Conservation (phyloP, 2,888 invertebrate genomes). For the Ornithoptera alexandrae region DNA sequence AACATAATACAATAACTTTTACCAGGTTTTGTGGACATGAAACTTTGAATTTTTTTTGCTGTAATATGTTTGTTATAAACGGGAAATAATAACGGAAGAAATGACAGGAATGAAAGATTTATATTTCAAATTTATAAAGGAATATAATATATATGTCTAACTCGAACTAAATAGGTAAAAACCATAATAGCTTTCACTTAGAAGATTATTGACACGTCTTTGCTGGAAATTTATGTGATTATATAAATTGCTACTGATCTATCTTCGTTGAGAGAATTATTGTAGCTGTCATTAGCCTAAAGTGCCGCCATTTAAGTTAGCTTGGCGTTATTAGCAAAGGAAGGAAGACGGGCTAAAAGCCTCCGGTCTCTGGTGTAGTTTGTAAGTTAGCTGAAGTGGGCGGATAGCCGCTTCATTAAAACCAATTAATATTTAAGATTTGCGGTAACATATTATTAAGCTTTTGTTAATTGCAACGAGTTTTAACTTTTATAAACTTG, state of each 20-base stretch:
- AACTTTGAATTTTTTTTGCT: too few relatives aligned
- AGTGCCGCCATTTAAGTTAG: slow-evolving; percentile 26
- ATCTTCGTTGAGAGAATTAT: slow-evolving; percentile 34
- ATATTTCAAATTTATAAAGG: too few relatives aligned
- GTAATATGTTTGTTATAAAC: too few relatives aligned
- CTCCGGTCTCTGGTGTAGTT: slow-evolving; percentile 23
- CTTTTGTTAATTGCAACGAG: background rate
- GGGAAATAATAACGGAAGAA: too few relatives aligned
- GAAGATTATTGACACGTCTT: slow-evolving; percentile 1
- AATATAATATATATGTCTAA: background rate
- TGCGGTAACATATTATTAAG: background rate
- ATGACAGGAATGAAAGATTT: too few relatives aligned
- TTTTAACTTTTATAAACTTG: background rate
- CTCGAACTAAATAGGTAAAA: background rate
- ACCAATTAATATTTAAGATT: slow-evolving; percentile 9
- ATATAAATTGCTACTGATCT: slow-evolving; percentile 51
- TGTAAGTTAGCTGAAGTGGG: slow-evolving; percentile 14
- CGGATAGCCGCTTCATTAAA: background rate
- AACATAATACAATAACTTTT: too few relatives aligned
- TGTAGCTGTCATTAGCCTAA: slow-evolving; percentile 40
- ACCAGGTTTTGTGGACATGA: too few relatives aligned
- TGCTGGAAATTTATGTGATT: slow-evolving; percentile 39
- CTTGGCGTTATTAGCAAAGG: slow-evolving; percentile 25
- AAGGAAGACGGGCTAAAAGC: slow-evolving; percentile 28
- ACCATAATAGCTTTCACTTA: background rate